Conservation (phyloP, 1,140 invertebrate species). For the Procambarus virginalis region DNA sequence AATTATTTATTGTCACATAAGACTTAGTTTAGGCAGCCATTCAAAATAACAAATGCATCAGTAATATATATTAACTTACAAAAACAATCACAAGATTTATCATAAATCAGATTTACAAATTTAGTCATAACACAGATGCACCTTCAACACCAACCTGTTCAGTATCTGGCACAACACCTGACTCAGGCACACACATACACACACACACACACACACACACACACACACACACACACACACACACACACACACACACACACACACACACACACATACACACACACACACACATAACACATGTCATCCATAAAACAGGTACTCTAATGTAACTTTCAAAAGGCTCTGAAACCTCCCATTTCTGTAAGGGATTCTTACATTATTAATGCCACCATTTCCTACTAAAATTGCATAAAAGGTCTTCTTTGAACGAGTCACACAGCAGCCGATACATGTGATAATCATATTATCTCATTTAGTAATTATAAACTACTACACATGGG, state of each 20-base stretch:
- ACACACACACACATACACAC: too few relatives aligned
- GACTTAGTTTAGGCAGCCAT: too few relatives aligned
- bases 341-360: too few relatives aligned
- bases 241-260: neutral
- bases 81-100: neutral
- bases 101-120: neutral
- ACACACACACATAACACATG: too few relatives aligned
- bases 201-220: neutral
- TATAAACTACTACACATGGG: neutral
- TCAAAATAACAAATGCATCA: too few relatives aligned
- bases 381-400: too few relatives aligned
- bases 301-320: too few relatives aligned
- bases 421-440: neutral
- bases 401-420: too few relatives aligned
- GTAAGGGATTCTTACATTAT: too few relatives aligned
- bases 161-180: neutral
- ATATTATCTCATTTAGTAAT: neutral
- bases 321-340: too few relatives aligned
- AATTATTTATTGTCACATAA: too few relatives aligned
- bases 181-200: neutral
- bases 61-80: too few relatives aligned
- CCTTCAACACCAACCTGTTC: neutral
- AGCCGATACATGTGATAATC: neutral
- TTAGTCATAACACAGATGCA: neutral
- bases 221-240: neutral